These are phyloP conservation scores for Sycophila texana DNA, from an alignment of 2,888 invertebrate genomes.

Conservation along the genomic window DNA sequence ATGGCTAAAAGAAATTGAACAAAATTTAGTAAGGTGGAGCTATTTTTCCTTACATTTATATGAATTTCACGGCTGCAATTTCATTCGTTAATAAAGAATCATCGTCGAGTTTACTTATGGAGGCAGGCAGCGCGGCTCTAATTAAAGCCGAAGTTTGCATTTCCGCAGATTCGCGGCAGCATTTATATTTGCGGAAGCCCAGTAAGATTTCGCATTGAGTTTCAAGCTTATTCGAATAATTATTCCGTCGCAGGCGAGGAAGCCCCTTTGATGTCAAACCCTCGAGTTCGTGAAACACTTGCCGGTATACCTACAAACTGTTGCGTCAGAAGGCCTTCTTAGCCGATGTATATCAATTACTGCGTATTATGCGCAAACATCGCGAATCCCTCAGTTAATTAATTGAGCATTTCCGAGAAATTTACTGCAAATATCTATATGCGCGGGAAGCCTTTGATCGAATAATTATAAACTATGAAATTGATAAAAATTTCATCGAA, in stretches of 20 bases:
- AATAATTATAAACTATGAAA: too few species aligned
- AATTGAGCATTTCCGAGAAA: too few species aligned
- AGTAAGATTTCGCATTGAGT: neutral
- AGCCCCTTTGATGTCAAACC: neutral
- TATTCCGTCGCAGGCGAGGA: neutral
- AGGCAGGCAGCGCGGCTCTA: neutral
- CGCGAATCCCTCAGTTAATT: too few species aligned
- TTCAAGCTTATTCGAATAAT: conserved; percentile 31
- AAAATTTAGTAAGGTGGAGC: too few species aligned
- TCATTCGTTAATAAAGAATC: too few species aligned
- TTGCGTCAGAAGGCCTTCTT: neutral
- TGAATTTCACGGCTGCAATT: too few species aligned
- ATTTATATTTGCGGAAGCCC: conserved; percentile 22
- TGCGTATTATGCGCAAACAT: neutral
- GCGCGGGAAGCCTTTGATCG: too few species aligned
- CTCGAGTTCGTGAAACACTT: neutral
- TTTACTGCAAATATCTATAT: too few species aligned
- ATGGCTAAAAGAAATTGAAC: too few species aligned
- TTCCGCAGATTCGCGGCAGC: neutral
- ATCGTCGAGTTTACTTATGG: neutral
- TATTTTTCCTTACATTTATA: too few species aligned
- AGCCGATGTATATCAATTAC: neutral
- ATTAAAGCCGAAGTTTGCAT: conserved; percentile 7
- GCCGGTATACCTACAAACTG: neutral
- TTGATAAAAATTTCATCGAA: too few species aligned